These are phyloP conservation scores for Eurytoma adleriae DNA, from an alignment of 2,888 invertebrate species.

Conservation along the genomic window DNA sequence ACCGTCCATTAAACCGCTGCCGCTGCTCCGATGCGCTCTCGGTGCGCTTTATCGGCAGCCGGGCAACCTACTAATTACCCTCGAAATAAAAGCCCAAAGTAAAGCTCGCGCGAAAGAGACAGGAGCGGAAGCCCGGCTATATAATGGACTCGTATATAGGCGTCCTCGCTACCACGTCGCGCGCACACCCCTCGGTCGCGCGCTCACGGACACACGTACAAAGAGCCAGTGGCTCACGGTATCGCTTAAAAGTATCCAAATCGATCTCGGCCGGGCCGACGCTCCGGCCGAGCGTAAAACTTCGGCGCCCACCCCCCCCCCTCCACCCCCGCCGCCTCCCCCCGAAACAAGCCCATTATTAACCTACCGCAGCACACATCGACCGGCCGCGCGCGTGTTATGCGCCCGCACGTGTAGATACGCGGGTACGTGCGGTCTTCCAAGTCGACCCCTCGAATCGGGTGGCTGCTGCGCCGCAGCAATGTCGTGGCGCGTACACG, in stretches of 20 bases:
- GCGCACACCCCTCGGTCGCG: too few relatives aligned
- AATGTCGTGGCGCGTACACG: background rate
- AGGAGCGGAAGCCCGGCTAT: slow-evolving; percentile 7
- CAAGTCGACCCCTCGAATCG: background rate
- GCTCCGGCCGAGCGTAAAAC: slow-evolving; percentile 30
- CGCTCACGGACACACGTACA: slow-evolving; percentile 6
- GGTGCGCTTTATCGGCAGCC: slow-evolving; percentile 42
- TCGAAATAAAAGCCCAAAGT: slow-evolving; percentile 32
- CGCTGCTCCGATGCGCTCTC: slow-evolving; percentile 7
- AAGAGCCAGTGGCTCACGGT: background rate
- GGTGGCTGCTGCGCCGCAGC: background rate
- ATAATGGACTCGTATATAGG: slow-evolving; percentile 11
- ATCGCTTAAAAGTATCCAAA: slow-evolving; percentile 43
- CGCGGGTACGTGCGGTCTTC: background rate
- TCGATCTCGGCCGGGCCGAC: slow-evolving; percentile 30
- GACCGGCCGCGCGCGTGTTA: background rate
- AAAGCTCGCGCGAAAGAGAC: slow-evolving; percentile 6
- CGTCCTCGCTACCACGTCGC: background rate
- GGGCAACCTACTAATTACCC: slow-evolving; percentile 48
- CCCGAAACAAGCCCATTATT: slow-evolving; percentile 41
- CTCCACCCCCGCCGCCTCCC: background rate
- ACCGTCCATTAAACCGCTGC: slow-evolving; percentile 40
- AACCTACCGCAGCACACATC: slow-evolving; percentile 47
- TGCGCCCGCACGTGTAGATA: background rate
- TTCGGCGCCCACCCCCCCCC: background rate